Base-by-base conservation (phyloP, 1,140 invertebrate genomes). In the Drosophila athabasca region DNA sequence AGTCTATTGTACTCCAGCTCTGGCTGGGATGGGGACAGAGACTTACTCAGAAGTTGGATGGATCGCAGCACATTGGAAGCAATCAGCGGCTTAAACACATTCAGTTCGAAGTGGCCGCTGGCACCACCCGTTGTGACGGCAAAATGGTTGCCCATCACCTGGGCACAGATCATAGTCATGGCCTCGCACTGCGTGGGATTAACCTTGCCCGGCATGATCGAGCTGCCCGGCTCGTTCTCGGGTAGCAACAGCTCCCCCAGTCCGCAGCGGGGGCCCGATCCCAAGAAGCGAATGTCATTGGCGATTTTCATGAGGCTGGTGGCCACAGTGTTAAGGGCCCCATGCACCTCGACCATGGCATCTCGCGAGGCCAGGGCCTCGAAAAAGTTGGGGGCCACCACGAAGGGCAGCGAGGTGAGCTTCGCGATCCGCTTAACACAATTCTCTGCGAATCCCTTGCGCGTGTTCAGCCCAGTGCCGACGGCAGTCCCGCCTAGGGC, bases 181-280 rank as follows among this genome's bases (percentile, higher is more conserved):
- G 98, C 96, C 92, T 99, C 99, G 92, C 98, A 99, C 91, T 99
- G 99, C 0, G 99, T 99, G 41, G 99, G 99, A 93, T 99, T 99
- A 3, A 99, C 98, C 93, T 99, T 99, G 26, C 98, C 98, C 46
- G 99, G 99, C 99, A 99, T 99, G 73, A 99, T 99, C 7, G 97
- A 98, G 82, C 97, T 98, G 9, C 99, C 99, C 2, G 99, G 98
- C 92, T 99, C 99, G 93, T 99, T 99, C 93, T 99, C 98, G 0
- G 99, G 99, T 29, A 99, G 93, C 22, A 93, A 94, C 0, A 99
- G 92, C 93, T 99, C 99, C 22, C 97, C 98, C 0, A 99, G 93
- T 5, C 99, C 99, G 92, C 97, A 99, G 44, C 99, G 94, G 0
- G 99, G 99, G 4, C 99, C 99, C 26, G 98, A 99, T 0, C 96